These are phyloP conservation scores for Oxyura jamaicensis DNA, from an alignment of 2,113 vertebrate species.

Conservation along the genomic window DNA sequence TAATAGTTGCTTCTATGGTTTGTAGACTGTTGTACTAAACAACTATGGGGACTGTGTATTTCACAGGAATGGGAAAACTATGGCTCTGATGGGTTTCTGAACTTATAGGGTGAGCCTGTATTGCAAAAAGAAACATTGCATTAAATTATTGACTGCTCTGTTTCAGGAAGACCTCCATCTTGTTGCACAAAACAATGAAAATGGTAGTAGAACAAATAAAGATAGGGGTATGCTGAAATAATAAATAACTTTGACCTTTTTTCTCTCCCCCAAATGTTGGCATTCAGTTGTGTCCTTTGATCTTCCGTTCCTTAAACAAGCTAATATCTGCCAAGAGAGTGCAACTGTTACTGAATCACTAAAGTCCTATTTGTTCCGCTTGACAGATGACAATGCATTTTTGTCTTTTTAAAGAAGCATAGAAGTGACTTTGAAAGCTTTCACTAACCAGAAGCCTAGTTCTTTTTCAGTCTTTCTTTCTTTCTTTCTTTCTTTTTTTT, in stretches of 20 bases:
- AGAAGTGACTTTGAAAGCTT: conserved; percentile 5
- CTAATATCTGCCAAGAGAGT: conserved; percentile 65
- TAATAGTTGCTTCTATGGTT: not conserved
- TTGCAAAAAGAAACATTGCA: conserved; percentile 38
- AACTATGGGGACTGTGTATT: not conserved
- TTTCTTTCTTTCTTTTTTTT: not conserved
- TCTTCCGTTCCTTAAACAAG: conserved; percentile 66
- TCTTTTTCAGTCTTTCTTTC: not conserved
- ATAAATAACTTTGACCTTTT: conserved; percentile 70
- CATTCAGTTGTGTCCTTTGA: conserved; percentile 64
- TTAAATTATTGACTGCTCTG: not conserved
- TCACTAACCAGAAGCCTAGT: not conserved
- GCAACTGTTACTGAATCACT: conserved; percentile 64
- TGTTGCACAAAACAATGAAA: conserved; percentile 66
- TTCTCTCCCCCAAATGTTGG: not conserved
- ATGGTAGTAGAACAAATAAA: conserved; percentile 50
- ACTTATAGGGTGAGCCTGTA: not conserved
- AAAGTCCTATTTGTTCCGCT: conserved; percentile 66
- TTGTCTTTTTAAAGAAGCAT: conserved; percentile 13
- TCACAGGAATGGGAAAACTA: not conserved
- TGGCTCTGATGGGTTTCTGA: not conserved
- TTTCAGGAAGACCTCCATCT: conserved; percentile 51
- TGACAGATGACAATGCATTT: conserved; percentile 45
- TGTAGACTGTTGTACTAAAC: not conserved
- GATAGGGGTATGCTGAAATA: conserved; percentile 59